A percentile compares a stretch with the other conserved stretches of the same genome.
Evolutionary conservation across 2,797 vertebrate genomes (phyloP).

Genomic region (Picus viridis): DNA sequence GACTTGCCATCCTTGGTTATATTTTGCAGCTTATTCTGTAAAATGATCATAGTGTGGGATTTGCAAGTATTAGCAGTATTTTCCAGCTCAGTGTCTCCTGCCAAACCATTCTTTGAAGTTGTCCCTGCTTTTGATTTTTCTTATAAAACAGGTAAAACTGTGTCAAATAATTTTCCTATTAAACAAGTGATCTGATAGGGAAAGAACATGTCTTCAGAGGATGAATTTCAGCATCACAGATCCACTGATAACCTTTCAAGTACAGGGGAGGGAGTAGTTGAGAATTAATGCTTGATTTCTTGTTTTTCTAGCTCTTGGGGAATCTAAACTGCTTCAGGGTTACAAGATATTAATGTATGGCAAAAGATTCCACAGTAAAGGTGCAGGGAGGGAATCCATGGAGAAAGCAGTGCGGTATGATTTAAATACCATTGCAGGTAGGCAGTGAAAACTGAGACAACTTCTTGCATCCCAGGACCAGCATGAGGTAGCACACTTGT

Average conservation of each 20-base stretch:
- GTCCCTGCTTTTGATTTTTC: not conserved
- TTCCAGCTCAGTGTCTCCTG: not conserved
- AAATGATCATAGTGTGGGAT: not conserved
- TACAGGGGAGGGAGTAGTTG: not conserved
- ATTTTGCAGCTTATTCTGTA: not conserved
- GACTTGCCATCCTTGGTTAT: not conserved
- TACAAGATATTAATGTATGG: not conserved
- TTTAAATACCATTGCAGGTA: not conserved
- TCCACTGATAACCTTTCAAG: not conserved
- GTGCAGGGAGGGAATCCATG: too few species aligned
- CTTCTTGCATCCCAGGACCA: not conserved
- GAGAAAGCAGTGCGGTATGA: not conserved
- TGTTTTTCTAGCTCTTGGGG: not conserved
- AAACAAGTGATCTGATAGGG: not conserved
- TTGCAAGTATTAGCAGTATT: not conserved
- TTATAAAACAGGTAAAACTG: not conserved
- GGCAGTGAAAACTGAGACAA: not conserved
- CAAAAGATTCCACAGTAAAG: not conserved
- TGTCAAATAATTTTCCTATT: not conserved
- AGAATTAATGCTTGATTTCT: not conserved
- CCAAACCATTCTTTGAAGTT: conserved; percentile 2
- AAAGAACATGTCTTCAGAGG: not conserved
- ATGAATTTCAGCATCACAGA: not conserved
- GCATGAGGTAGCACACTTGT: not conserved
- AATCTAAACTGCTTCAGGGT: not conserved